These are phyloP conservation scores for Myathropa florea DNA, from an alignment of 2,888 invertebrate species.

Conservation along the genomic window DNA sequence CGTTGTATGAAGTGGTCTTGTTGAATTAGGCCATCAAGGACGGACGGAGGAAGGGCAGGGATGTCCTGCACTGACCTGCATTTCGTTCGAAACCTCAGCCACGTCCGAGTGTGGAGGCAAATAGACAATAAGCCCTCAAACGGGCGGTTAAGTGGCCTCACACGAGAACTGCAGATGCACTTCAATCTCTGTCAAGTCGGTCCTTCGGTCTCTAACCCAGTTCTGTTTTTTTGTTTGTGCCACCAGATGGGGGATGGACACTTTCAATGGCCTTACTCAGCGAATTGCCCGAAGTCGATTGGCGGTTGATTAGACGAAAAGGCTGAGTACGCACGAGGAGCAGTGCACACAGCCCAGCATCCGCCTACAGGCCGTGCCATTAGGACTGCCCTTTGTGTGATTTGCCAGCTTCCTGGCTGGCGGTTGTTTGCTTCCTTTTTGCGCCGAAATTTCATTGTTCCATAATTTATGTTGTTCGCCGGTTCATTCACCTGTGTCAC, in stretches of 20 bases:
- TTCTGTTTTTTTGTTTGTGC: constrained; percentile 10
- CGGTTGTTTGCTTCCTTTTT: background rate
- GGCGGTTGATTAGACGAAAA: constrained; percentile 48
- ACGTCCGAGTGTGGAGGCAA: background rate
- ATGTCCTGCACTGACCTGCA: constrained; percentile 15
- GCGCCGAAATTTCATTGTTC: background rate
- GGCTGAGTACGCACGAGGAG: background rate
- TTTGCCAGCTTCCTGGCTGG: background rate
- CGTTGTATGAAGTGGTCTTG: background rate
- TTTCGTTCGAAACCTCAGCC: background rate
- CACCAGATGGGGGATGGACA: background rate
- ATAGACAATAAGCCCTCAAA: constrained; percentile 1
- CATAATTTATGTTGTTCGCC: constrained; percentile 29
- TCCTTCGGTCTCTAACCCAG: constrained; percentile 3
- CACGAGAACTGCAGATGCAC: constrained; percentile 34
- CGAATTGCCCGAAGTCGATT: constrained; percentile 29
- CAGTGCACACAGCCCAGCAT: background rate
- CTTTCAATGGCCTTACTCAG: background rate
- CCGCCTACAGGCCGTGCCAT: too few species aligned
- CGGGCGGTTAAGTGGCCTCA: background rate
- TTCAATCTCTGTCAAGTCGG: constrained; percentile 25
- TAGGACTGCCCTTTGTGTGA: background rate
- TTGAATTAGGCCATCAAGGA: background rate
- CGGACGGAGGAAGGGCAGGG: background rate
- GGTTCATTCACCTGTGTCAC: constrained; percentile 29